Evolutionary conservation across 2,113 vertebrate genomes (phyloP), one percentile per base, ranked within the genome.

Genomic region (Agelaius phoeniceus): DNA sequence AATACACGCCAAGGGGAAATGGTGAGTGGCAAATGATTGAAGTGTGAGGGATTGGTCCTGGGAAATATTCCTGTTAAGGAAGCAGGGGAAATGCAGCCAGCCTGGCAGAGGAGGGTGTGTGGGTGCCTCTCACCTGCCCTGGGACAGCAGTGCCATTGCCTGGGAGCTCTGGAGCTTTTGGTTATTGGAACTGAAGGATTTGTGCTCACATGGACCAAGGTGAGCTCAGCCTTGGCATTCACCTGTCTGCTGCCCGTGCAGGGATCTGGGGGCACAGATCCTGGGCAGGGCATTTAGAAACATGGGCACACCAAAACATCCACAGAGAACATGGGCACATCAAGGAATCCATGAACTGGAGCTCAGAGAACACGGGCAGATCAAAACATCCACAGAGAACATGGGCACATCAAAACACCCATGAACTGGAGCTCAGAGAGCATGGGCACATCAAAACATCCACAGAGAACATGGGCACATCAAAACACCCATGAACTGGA

Each of bases 111-210:
- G 86, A 90, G 11, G 72, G 10, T 1, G 17, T n/a, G 51, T 35
- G 48, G 79, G 28, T 15, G 57, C 93, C 39, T 27, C 82, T 93
- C 68, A 15, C 26, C 28, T 54, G 39, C 54, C 78, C 74, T 31
- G 37, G n/a, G 20, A 5, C 14, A 48, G n/a, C 39, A 54, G 2
- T 0, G 31, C 10, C 35, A 5, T 0, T 1, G 33, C 1, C 5
- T 1, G 57, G 80, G 41, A 18, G 35, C 26, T 51, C 24, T 33
- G 44, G 15, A 21, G 61, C 4, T 0, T 6, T 4, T 17, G 59
- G 15, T 2, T 5, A 0, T 1, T 10, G 39, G 35, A 39, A 16
- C 10, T 13, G 4, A 7, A 14, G 75, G 18, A 30, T 33, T 9
- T 0, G 17, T 5, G 31, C 33, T 51, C 22, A 9, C 43, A 9